Conservation (phyloP, 2,888 invertebrate genomes). For the Stenolophus ochropezus region DNA sequence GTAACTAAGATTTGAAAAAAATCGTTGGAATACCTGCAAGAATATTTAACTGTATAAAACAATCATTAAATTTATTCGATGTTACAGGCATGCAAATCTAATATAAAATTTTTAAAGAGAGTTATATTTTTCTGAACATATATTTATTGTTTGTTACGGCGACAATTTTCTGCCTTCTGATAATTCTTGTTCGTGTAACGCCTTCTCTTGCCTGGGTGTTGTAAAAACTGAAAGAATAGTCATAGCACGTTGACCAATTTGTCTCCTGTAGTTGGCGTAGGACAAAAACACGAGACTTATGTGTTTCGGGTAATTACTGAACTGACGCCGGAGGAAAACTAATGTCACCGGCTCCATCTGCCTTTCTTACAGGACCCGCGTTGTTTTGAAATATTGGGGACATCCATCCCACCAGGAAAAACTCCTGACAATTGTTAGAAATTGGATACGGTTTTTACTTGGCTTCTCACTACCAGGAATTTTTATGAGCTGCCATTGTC, state of each 20-base stretch:
- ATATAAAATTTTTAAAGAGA: not conserved
- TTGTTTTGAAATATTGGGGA: constrained; percentile 42
- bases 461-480: constrained; percentile 2
- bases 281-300: constrained; percentile 58
- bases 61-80: no score
- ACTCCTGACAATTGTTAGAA: constrained; percentile 42
- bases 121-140: not conserved
- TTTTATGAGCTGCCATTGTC: not conserved
- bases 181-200: not conserved
- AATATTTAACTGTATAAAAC: no score
- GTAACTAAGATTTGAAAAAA: no score
- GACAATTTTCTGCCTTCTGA: not conserved
- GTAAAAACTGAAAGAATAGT: constrained; percentile 54
- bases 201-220: not conserved
- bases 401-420: constrained; percentile 28
- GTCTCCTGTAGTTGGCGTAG: constrained; percentile 26
- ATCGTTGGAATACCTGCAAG: no score
- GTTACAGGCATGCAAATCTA: not conserved
- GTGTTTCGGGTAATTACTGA: constrained; percentile 60
- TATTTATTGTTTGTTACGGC: not conserved
- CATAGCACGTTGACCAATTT: constrained; percentile 60
- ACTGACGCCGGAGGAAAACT: constrained; percentile 55
- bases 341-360: constrained; percentile 49
- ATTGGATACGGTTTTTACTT: constrained; percentile 32
- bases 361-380: not conserved